Evolutionary conservation across 1,140 invertebrate genomes (phyloP).

Genomic region (Neodiprion lecontei): DNA sequence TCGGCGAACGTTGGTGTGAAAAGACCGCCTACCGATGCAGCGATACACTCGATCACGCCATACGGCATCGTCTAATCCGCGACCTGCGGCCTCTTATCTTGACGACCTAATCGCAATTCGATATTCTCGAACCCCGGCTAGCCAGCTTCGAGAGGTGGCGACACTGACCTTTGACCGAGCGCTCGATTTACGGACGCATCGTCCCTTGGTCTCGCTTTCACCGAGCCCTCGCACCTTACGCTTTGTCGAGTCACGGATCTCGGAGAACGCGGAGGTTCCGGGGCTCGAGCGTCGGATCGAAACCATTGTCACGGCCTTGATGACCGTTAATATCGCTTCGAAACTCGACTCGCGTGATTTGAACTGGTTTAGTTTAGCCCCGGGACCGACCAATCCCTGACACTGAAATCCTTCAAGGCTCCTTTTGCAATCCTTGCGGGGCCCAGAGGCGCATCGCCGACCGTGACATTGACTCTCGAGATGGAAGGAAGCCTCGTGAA

Average conservation of each 20-base stretch:
- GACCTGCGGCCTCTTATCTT: no score
- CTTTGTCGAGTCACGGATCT: slow-evolving; percentile 21
- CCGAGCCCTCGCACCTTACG: slow-evolving; percentile 27
- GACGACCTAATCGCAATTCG: no score
- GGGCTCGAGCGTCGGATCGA: slow-evolving; percentile 25
- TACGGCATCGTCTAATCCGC: no score
- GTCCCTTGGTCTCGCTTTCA: slow-evolving; percentile 22
- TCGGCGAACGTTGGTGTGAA: neutral
- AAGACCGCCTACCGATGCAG: neutral
- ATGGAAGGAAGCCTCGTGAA: slow-evolving; percentile 47
- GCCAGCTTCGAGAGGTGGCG: neutral
- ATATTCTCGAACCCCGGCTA: neutral
- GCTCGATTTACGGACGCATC: slow-evolving; percentile 22
- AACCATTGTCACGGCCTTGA: slow-evolving; percentile 20
- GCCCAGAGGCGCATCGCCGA: slow-evolving; percentile 3
- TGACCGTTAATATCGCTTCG: slow-evolving; percentile 48
- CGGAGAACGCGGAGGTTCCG: slow-evolving; percentile 7
- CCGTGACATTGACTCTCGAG: slow-evolving; percentile 32
- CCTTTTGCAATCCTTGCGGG: slow-evolving; percentile 23
- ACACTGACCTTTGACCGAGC: slow-evolving; percentile 21
- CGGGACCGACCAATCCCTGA: slow-evolving; percentile 43
- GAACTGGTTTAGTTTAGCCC: slow-evolving; percentile 52
- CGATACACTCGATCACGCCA: neutral
- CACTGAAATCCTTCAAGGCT: slow-evolving; percentile 55
- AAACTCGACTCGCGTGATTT: slow-evolving; percentile 36